phyloP scores from a whole-genome alignment of 2,113 vertebrate species.

The Coptodon bakossiorum region DNA sequence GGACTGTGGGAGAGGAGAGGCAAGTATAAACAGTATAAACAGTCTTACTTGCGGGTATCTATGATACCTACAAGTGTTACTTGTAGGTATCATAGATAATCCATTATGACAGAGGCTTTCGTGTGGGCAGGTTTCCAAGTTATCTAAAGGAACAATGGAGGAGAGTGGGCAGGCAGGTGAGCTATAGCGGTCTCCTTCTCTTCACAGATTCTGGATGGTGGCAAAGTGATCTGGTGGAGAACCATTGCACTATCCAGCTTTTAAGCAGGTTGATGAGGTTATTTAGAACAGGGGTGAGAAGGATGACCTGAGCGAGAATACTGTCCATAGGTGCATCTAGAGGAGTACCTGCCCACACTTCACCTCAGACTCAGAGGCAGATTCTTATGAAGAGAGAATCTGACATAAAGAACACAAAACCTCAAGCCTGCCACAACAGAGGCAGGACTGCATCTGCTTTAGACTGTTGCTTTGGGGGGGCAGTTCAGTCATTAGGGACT shows the following conservation, averaged over 20 bases:
- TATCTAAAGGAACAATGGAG: not conserved
- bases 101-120: not conserved
- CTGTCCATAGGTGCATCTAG: not conserved
- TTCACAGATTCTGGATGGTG: not conserved
- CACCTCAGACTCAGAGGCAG: not conserved
- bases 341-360: not conserved
- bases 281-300: not conserved
- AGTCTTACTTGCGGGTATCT: not conserved
- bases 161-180: not conserved
- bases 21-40: not conserved
- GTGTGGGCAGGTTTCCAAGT: not conserved
- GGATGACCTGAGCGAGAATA: not conserved
- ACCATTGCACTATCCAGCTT: not conserved
- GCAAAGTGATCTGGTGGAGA: not conserved
- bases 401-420: not conserved
- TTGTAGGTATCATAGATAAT: not conserved
- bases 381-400: not conserved
- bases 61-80: not conserved
- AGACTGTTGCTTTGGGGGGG: not conserved
- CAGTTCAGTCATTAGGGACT: not conserved
- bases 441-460: not conserved
- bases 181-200: not conserved
- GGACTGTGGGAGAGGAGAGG: not conserved
- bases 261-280: not conserved
- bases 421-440: not conserved